These are phyloP conservation scores for Corynorhinus townsendii DNA, from an alignment of 2,113 vertebrate species.

Conservation along the genomic window DNA sequence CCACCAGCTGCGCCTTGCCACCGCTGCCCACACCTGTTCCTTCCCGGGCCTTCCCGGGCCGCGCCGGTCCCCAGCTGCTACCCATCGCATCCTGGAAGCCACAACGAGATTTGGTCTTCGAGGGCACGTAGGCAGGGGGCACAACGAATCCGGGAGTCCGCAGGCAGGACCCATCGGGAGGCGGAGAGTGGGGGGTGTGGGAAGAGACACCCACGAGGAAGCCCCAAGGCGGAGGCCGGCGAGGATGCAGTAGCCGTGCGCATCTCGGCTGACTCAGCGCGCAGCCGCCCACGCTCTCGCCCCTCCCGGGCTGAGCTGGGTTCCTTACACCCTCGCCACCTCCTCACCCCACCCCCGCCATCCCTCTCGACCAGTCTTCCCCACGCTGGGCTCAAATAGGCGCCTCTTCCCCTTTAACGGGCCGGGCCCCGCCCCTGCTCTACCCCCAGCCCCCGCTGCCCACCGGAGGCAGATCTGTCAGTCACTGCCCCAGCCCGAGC, in stretches of 20 bases:
- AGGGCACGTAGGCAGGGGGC: slow-evolving; percentile 18
- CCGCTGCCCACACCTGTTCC: slow-evolving; percentile 1
- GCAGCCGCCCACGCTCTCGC: not conserved
- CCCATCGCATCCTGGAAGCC: slow-evolving; percentile 11
- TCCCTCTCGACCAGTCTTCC: not conserved
- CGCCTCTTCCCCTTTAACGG: slow-evolving; percentile 69
- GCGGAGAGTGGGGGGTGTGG: slow-evolving; percentile 25
- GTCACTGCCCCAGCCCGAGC: slow-evolving; percentile 59
- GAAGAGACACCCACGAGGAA: slow-evolving; percentile 32
- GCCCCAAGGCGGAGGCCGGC: slow-evolving; percentile 20
- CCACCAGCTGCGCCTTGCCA: not conserved
- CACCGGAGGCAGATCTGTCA: slow-evolving; percentile 64
- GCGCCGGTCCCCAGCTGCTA: not conserved
- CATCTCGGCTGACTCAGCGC: slow-evolving; percentile 59
- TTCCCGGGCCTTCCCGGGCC: not conserved
- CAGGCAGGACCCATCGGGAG: slow-evolving; percentile 51
- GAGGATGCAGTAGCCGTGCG: not conserved
- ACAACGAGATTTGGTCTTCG: slow-evolving; percentile 69
- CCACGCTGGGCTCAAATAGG: not conserved
- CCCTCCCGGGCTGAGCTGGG: not conserved
- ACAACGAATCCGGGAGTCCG: slow-evolving; percentile 65
- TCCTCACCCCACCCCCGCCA: rapidly evolving
- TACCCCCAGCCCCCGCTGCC: slow-evolving; percentile 56
- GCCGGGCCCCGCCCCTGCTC: slow-evolving; percentile 68
- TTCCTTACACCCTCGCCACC: not conserved